These are phyloP conservation scores for Muscina levida DNA, from an alignment of 2,888 invertebrate species.

Conservation along the genomic window DNA sequence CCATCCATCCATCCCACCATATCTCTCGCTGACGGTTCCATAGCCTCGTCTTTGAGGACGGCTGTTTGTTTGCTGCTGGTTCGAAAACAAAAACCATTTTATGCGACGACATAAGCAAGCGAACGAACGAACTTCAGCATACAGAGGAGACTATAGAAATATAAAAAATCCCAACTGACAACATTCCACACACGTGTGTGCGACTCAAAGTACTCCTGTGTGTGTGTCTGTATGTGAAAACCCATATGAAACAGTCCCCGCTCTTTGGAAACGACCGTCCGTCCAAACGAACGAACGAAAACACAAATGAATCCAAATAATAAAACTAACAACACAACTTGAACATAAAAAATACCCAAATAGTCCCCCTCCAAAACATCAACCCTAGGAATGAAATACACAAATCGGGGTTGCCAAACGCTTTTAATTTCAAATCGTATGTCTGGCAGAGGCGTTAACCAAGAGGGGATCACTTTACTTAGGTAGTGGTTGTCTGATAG, in stretches of 20 bases:
- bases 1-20: slow-evolving; percentile 41
- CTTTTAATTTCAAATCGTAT: slow-evolving; percentile 16
- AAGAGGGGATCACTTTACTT: background rate
- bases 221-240: slow-evolving; percentile 46
- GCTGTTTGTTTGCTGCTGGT: slow-evolving; percentile 17
- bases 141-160: slow-evolving; percentile 56
- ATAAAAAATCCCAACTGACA: slow-evolving; percentile 76
- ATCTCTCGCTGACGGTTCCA: slow-evolving; percentile 18
- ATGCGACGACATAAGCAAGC: slow-evolving; percentile 57
- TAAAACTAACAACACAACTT: slow-evolving; percentile 58
- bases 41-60: slow-evolving; percentile 38
- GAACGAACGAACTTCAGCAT: slow-evolving; percentile 59
- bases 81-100: slow-evolving; percentile 46
- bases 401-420: slow-evolving; percentile 54
- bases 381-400: slow-evolving; percentile 17
- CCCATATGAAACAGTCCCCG: slow-evolving; percentile 57
- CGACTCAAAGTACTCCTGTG: slow-evolving; percentile 56
- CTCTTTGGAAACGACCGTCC: slow-evolving; percentile 58
- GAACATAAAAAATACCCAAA: slow-evolving; percentile 42
- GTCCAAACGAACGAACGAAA: slow-evolving; percentile 59
- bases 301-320: slow-evolving; percentile 62
- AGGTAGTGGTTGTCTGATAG: no score
- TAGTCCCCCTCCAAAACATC: slow-evolving; percentile 51
- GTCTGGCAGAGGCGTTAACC: slow-evolving; percentile 18
- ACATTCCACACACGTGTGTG: slow-evolving; percentile 68